Percentiles rank a stretch among this genome's conserved stretches.
Conservation (phyloP, 1,140 invertebrate species). For the Cylas formicarius region DNA sequence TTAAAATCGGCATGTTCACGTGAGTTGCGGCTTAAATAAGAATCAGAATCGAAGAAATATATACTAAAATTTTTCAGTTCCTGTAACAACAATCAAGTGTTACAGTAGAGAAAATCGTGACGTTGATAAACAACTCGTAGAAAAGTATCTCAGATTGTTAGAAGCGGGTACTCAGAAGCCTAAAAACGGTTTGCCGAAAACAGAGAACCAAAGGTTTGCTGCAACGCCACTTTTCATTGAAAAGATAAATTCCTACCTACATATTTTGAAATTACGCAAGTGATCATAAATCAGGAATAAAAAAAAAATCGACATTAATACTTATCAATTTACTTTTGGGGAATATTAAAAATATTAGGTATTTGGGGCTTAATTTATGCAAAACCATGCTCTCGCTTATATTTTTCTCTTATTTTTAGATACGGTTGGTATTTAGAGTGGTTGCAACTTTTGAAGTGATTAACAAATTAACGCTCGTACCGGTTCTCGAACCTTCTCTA, state of each 20-base stretch:
- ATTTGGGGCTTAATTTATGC: too few species aligned
- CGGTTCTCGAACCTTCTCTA: constrained; percentile 76
- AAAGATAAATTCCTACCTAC: too few species aligned
- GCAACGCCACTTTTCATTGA: too few species aligned
- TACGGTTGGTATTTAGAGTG: constrained; percentile 42
- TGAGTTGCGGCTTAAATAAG: constrained; percentile 24
- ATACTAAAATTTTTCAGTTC: constrained; percentile 16
- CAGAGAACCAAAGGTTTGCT: constrained; percentile 21
- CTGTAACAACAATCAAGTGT: constrained; percentile 27
- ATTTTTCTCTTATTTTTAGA: constrained; percentile 32
- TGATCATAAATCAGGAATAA: too few species aligned
- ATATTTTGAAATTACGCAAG: constrained; percentile 1
- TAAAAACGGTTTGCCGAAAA: constrained; percentile 12
- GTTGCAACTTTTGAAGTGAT: constrained; percentile 18
- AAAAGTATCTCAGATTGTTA: constrained; percentile 12
- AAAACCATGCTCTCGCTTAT: too few species aligned
- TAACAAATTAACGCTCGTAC: constrained; percentile 43
- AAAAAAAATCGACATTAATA: too few species aligned
- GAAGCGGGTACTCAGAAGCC: constrained; percentile 6
- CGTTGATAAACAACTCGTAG: constrained; percentile 13
- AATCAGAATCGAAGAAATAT: neutral
- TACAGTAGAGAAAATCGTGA: constrained; percentile 20
- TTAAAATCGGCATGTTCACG: constrained; percentile 33
- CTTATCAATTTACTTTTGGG: too few species aligned
- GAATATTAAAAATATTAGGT: too few species aligned